phyloP scores from a whole-genome alignment of 1,140 invertebrate species.

The Drosophila seguyi region DNA sequence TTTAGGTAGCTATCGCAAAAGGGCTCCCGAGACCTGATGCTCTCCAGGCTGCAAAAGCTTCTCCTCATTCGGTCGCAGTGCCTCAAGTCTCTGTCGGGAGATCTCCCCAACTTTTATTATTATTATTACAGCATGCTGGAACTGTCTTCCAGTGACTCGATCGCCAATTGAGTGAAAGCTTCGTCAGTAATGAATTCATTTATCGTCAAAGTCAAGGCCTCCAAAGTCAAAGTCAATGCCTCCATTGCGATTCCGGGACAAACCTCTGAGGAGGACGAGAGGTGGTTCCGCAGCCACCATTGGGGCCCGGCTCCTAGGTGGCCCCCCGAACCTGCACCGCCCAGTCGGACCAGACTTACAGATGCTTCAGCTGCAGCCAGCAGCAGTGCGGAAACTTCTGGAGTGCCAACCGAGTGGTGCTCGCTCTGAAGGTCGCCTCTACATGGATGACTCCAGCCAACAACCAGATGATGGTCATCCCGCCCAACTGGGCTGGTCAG shows the following conservation, averaged over 20 bases:
- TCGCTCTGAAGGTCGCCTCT: slow-evolving; percentile 24
- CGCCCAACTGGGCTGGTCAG: slow-evolving; percentile 39
- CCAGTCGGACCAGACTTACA: slow-evolving; percentile 33
- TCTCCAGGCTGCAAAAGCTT: too few species aligned
- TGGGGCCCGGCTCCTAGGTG: slow-evolving; percentile 52
- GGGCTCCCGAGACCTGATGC: too few species aligned
- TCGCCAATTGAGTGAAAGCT: too few species aligned
- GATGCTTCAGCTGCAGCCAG: slow-evolving; percentile 55
- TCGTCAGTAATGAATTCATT: too few species aligned
- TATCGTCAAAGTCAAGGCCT: too few species aligned
- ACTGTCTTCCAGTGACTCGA: too few species aligned
- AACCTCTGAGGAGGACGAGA: slow-evolving; percentile 30
- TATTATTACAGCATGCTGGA: too few species aligned
- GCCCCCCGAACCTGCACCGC: slow-evolving; percentile 56
- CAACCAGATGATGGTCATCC: slow-evolving; percentile 51
- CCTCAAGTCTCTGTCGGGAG: too few species aligned
- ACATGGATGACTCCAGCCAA: slow-evolving; percentile 36
- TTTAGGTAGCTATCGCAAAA: too few species aligned
- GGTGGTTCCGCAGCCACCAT: neutral
- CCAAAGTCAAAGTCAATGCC: slow-evolving; percentile 61
- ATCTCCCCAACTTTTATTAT: too few species aligned
- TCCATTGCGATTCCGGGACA: slow-evolving; percentile 39
- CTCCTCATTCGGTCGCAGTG: too few species aligned
- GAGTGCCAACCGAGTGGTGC: slow-evolving; percentile 48
- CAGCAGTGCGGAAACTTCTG: slow-evolving; percentile 62